Conservation (phyloP, 2,113 vertebrate genomes). For the Corythornis vintsioides region DNA sequence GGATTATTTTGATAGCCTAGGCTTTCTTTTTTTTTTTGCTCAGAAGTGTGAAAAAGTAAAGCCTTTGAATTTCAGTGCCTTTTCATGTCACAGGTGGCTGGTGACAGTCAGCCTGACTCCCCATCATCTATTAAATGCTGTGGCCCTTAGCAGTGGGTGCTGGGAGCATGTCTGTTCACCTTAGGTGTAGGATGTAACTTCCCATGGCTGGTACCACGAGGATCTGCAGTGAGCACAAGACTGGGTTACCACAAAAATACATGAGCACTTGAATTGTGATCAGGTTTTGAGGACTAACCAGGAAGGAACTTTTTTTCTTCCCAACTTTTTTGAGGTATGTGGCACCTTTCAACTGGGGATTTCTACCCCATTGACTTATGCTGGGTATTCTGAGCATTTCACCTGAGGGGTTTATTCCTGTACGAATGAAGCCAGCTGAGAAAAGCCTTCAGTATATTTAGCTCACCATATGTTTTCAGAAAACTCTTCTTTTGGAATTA, state of each 20-base stretch:
- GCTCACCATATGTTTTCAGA: conserved; percentile 26
- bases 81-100: neutral
- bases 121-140: neutral
- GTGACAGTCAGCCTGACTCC: neutral
- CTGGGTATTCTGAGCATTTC: neutral
- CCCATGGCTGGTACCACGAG: neutral
- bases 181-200: neutral
- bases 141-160: neutral
- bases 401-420: neutral
- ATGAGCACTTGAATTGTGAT: neutral
- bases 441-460: conserved; percentile 25
- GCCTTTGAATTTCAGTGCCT: neutral
- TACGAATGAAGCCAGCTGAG: conserved; percentile 1
- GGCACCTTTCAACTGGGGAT: neutral
- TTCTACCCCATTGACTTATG: neutral
- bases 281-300: neutral
- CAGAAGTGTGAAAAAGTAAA: neutral
- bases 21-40: neutral
- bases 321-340: neutral
- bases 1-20: neutral
- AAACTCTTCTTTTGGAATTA: conserved; percentile 19
- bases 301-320: neutral
- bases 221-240: fast-evolving
- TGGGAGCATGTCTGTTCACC: neutral
- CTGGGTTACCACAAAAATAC: neutral